Base-by-base conservation (phyloP, 1,140 invertebrate species). In the Platyura marginata region DNA sequence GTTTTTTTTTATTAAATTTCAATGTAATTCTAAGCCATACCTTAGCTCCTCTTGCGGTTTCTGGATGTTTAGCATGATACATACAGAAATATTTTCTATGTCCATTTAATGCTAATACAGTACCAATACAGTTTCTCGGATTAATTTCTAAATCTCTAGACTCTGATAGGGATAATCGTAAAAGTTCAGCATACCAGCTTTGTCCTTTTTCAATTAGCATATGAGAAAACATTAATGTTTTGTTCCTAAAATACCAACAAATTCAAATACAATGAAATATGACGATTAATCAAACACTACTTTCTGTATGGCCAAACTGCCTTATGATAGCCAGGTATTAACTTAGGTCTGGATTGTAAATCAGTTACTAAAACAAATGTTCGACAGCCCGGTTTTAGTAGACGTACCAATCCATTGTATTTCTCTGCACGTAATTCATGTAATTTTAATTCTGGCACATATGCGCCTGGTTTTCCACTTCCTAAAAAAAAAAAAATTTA, bases 31-130 rank as follows among this genome's bases (percentile, higher is more conserved):
- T 37, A 22, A 46, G 40, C 43, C 40, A 44, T 54, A 74, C 71
- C 62, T 73, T 77, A 5, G 67, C 65, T 36, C 72, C 70, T 49
- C 65, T 64, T 37, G 57, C 54, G 36, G 62, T 59, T 55, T 70
- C 67, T 1, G 67, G 70, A 49, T 92, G 87, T 60, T 92, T 94
- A 25, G 92, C 89, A 65, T 98, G 93, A 65, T 95, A 98, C 68
- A 98, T 92, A 59, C 89, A 96, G 66, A 96, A 97, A 64, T 97
- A 97, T 64, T 92, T 91, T 39, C 92, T 70, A 62, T 91, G 86
- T 3, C 93, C 93, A 66, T 97, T 98, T 25, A 98, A 65, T 2
- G 91, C 85, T 18, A 98, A 64, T 22, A 98, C 93, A 18, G 95
- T 98, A 5, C 95, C 95, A 23, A 97, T 80, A 63, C 91, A 96